Base-by-base conservation (phyloP, 2,113 vertebrate species). In the Trichechus manatus region DNA sequence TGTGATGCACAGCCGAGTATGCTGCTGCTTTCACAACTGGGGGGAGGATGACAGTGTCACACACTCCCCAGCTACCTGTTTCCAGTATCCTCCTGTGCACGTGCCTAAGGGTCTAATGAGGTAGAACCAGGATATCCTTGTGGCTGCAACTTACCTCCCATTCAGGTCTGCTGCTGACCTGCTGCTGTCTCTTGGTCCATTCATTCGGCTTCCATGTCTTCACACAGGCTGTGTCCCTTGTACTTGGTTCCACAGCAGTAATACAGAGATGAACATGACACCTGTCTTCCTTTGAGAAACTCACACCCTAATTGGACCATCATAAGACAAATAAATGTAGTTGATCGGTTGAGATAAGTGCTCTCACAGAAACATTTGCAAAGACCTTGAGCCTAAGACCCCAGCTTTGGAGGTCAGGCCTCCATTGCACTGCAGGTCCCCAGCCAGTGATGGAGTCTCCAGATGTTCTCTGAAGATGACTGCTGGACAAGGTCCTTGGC, bases 11-110 rank as follows among this genome's bases (percentile, higher is more conserved):
- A 29, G 17, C 5, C 0, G 22, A 83, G 44, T n/a, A 77, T 64
- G 63, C 36, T 66, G 59, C 61, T 82, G 61, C 33, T 89, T 92
- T 97, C 64, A 77, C 85, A 95, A 36, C 20, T 20, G 36, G 59
- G 81, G 56, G 29, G n/a, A 87, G 82, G 70, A 42, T 29, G 29
- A 68, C 61, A 53, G 36, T 27, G 4, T 36, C 74, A 61, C 44
- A 47, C 4, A 72, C 22, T 82, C 66, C 68, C 59, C 39, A 77
- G 39, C 23, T 27, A 15, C 53, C 29, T 42, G 25, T 29, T 84
- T 64, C 29, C 3, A 23, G 31, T 70, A 39, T 83, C 66, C 84
- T 93, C 59, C 50, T 78, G 83, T 23, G 19, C 36, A 44, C 1
- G 3, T 81, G 50, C 39, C 56, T 89, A 25, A 33, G 61, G 14